Conservation (phyloP, 2,797 vertebrate genomes). For the Apodemus agrarius region DNA sequence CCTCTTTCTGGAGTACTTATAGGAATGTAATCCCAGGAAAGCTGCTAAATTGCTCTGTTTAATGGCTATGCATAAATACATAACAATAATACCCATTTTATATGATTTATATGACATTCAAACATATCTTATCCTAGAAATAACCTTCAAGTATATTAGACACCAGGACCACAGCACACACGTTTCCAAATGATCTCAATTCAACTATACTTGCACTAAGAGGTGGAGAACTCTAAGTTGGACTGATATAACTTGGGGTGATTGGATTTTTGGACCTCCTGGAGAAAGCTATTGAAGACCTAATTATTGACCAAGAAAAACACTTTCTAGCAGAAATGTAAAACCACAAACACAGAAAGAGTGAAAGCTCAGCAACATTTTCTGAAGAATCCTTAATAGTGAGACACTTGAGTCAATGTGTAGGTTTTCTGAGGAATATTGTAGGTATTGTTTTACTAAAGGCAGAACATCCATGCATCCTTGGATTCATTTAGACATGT, state of each 20-base stretch:
- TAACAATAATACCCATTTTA: not conserved
- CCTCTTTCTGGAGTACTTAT: not conserved
- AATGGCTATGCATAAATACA: not conserved
- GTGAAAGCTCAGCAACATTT: not conserved
- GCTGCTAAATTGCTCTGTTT: not conserved
- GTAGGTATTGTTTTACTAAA: not conserved
- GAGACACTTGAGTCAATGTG: not conserved
- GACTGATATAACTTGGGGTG: not conserved
- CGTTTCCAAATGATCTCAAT: not conserved
- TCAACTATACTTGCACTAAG: not conserved
- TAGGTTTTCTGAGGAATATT: not conserved
- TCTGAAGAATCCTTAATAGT: not conserved
- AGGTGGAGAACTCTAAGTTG: not conserved
- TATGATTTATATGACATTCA: not conserved
- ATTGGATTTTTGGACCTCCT: constrained; percentile 41
- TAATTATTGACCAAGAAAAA: constrained; percentile 70
- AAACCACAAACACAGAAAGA: constrained; percentile 34
- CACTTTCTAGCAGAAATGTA: constrained; percentile 35
- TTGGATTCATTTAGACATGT: not conserved
- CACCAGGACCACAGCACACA: not conserved
- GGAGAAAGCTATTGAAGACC: constrained; percentile 69
- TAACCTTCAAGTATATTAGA: not conserved
- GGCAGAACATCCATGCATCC: not conserved
- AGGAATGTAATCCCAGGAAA: not conserved
- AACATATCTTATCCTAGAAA: not conserved